Conservation (phyloP, 1,140 invertebrate genomes). For the Pseudomyrmex pallidus region DNA sequence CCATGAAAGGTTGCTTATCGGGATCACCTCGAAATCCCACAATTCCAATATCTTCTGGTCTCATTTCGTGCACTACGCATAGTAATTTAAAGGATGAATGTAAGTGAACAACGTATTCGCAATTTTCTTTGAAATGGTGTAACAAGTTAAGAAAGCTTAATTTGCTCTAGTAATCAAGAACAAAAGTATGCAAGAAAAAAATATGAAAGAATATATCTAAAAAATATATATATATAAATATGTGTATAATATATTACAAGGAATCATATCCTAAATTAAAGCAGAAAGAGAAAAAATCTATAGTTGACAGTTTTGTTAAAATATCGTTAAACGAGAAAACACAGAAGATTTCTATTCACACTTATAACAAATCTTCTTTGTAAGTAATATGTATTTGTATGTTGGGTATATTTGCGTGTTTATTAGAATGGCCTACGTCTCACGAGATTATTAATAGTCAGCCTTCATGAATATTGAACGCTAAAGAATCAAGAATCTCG, state of each 20-base stretch:
- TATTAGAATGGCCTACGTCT: conserved; percentile 74
- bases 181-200: neutral
- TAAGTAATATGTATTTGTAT: conserved; percentile 59
- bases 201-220: neutral
- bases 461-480: conserved; percentile 82
- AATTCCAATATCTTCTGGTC: conserved; percentile 93
- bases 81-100: conserved; percentile 68
- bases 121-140: too few relatives aligned
- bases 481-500: conserved; percentile 79
- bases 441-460: conserved; percentile 80
- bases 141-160: neutral
- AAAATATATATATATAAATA: neutral
- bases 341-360: neutral
- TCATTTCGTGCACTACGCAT: conserved; percentile 89
- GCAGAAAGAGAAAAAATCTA: neutral
- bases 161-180: neutral
- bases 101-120: too few relatives aligned
- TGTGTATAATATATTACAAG: neutral
- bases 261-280: neutral
- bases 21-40: conserved; percentile 91
- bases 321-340: conserved; percentile 24
- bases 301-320: neutral
- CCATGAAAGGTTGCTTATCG: conserved; percentile 95
- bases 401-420: conserved; percentile 59
- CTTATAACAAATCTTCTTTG: conserved; percentile 35